These are phyloP conservation scores for Ctenochaetus hawaiiensis DNA, from an alignment of 2,797 vertebrate species.

Conservation along the genomic window DNA sequence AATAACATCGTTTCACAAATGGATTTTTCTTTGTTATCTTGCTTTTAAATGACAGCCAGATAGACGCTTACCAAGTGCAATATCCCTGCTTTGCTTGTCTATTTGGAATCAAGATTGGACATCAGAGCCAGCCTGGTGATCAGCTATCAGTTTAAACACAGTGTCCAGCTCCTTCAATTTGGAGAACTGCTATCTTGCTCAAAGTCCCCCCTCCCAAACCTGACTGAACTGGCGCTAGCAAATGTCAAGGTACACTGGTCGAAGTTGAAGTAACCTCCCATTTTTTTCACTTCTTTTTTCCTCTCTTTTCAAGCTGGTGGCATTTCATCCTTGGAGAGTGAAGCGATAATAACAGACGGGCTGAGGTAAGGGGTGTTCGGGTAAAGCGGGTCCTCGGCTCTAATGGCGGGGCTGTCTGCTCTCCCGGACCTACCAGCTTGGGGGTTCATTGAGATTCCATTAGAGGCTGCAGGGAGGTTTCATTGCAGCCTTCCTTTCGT, in stretches of 20 bases:
- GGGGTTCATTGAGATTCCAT: conserved; percentile 86
- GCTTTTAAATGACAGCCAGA: conserved; percentile 74
- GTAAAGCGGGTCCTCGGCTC: conserved; percentile 72
- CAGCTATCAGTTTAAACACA: conserved; percentile 85
- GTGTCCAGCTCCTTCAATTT: conserved; percentile 82
- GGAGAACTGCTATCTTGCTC: conserved; percentile 75
- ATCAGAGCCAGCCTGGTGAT: conserved; percentile 68
- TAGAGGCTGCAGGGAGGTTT: conserved; percentile 70
- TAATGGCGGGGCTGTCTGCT: conserved; percentile 81
- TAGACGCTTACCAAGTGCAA: conserved; percentile 65
- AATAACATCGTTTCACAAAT: conserved; percentile 72
- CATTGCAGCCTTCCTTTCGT: conserved; percentile 67
- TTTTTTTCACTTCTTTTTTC: conserved; percentile 44
- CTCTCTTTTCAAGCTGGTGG: conserved; percentile 48
- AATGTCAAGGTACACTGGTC: conserved; percentile 80
- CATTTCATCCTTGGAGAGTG: conserved; percentile 67
- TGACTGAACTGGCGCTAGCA: conserved; percentile 72
- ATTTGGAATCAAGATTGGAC: conserved; percentile 76
- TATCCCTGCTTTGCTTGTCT: conserved; percentile 68
- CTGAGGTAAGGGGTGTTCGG: conserved; percentile 69
- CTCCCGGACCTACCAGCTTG: conserved; percentile 63
- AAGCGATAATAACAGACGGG: conserved; percentile 83
- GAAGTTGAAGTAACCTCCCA: conserved; percentile 77
- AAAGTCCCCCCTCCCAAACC: conserved; percentile 1
- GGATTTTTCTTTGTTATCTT: conserved; percentile 44